Evolutionary conservation across 2,113 vertebrate species (phyloP).

Genomic region (Vanacampus margaritifer): DNA sequence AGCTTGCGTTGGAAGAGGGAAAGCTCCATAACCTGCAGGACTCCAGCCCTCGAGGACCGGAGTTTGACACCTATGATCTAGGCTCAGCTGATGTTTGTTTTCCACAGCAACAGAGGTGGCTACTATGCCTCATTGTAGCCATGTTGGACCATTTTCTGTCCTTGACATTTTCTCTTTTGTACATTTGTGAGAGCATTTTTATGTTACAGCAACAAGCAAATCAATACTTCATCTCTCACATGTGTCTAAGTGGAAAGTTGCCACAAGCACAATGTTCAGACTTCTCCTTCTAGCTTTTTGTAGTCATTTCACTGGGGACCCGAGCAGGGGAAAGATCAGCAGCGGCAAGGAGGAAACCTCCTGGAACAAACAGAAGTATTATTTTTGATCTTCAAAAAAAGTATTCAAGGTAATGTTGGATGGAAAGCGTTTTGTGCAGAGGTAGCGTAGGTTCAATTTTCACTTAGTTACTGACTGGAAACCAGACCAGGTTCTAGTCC

Average conservation of each 20-base stretch:
- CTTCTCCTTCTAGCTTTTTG: constrained; percentile 30
- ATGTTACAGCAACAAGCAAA: constrained; percentile 28
- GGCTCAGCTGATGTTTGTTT: too few relatives aligned
- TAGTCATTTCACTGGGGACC: constrained; percentile 13
- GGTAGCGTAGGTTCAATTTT: too few relatives aligned
- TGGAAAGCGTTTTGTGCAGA: too few relatives aligned
- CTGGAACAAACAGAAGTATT: background rate
- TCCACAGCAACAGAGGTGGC: constrained; percentile 53
- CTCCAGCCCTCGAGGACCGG: too few relatives aligned
- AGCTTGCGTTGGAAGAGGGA: too few relatives aligned
- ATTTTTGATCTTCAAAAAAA: background rate
- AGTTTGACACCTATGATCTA: too few relatives aligned
- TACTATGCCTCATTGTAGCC: constrained; percentile 33
- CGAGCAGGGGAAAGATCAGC: constrained; percentile 35
- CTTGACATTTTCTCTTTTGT: constrained; percentile 49
- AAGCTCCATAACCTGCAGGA: too few relatives aligned
- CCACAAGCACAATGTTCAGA: constrained; percentile 17
- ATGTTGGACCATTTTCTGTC: constrained; percentile 29
- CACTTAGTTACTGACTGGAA: too few relatives aligned
- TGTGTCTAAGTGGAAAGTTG: constrained; percentile 27
- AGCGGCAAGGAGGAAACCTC: constrained; percentile 3
- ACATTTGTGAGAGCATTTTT: constrained; percentile 22
- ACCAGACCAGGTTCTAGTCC: too few relatives aligned
- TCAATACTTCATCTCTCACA: constrained; percentile 46
- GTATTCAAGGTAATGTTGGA: background rate